Base-by-base conservation (phyloP, 1,140 invertebrate species). In the Anoplophora glabripennis region DNA sequence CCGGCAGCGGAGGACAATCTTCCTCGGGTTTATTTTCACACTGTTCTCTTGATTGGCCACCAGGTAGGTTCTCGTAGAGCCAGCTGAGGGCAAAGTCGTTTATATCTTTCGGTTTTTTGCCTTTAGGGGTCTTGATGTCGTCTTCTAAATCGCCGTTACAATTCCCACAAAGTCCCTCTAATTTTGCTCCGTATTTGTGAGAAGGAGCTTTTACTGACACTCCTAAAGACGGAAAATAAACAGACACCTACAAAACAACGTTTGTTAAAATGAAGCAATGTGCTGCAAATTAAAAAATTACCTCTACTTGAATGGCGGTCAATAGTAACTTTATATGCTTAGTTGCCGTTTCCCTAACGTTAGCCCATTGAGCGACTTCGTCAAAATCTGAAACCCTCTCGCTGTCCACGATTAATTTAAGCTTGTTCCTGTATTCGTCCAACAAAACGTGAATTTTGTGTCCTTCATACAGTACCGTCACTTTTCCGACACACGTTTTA, bases 141-240 rank as follows among this genome's bases (percentile, higher is more conserved):
- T 87, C 83, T 0, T 81, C 75, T 9, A 78, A 72, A 67, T 89
- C 80, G 9, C 80, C 79, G 62, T 90, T 88, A 70, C 90, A 93
- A 61, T 86, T 81, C 48, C 90, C 90, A 72, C 90, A 93, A 0
- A 93, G 73, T 37, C 90, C 91, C 75, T 91, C 87, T 33, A 87
- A 84, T 49, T 83, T 83, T 55, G 84, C 84, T 10, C 80, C 82
- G 72, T 90, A 92, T 15, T 86, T 77, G 44, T 84, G 82, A 0
- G 89, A 90, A 0, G 90, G 89, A 3, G 84, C 78, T 53, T 78
- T 81, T 1, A 92, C 74, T 0, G 67, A 72, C 7, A 72, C 71
- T 8, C 70, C 74, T 14, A 76, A 51, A 9, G 70, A 68, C 21
- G 72, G 72, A 57, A 66, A 75, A 47, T 71, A 71, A 15, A 75